Evolutionary conservation across 2,113 vertebrate genomes (phyloP).

Genomic region (Thryonomys swinderianus): DNA sequence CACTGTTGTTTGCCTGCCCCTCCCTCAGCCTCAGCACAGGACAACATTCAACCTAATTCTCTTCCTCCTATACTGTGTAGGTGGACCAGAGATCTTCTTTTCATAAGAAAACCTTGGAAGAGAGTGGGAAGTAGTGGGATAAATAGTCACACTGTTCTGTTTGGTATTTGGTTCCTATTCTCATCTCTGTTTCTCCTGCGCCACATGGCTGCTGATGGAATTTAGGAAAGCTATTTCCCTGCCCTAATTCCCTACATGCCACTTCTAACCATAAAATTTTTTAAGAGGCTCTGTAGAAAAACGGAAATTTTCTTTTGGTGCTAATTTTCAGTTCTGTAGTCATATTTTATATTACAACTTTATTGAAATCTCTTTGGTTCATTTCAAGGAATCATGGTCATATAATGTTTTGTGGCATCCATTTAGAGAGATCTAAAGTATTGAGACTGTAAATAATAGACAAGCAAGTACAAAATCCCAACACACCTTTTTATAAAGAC

Average conservation of each 20-base stretch:
- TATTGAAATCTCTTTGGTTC: not conserved
- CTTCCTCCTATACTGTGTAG: not conserved
- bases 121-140: not conserved
- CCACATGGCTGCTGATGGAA: not conserved
- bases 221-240: not conserved
- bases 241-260: not conserved
- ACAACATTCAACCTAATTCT: not conserved
- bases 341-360: not conserved
- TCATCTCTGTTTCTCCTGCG: not conserved
- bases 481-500: not conserved
- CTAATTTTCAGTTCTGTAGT: conserved; percentile 11
- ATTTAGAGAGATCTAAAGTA: conserved; percentile 4
- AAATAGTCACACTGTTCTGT: not conserved
- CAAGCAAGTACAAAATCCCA: conserved; percentile 16
- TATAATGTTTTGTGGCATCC: not conserved
- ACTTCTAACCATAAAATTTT: not conserved
- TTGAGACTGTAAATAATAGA: not conserved
- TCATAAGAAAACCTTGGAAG: not conserved
- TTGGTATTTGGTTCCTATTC: not conserved
- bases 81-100: not conserved
- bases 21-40: not conserved
- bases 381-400: conserved; percentile 8
- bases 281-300: conserved; percentile 14
- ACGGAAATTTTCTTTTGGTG: not conserved
- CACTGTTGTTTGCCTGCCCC: not conserved